phyloP scores from a whole-genome alignment of 2,888 invertebrate species.

The Choristoneura rosaceana region DNA sequence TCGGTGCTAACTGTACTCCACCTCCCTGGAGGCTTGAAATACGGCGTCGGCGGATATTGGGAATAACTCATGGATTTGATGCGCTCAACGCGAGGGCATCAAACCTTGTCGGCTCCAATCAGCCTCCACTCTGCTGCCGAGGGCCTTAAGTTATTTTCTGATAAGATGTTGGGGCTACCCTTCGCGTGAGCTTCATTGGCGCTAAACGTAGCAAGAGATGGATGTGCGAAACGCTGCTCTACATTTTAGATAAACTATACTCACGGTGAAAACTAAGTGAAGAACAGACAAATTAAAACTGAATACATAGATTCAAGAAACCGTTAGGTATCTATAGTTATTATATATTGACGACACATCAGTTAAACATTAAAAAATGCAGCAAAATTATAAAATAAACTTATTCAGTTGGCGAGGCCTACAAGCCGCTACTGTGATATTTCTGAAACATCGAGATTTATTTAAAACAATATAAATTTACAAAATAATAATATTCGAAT shows the following conservation, averaged over 20 bases:
- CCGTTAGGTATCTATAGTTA: no score
- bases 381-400: no score
- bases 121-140: slow-evolving; percentile 16
- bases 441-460: no score
- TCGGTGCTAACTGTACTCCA: slow-evolving; percentile 7
- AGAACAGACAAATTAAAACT: neutral
- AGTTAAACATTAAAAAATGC: no score
- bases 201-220: neutral
- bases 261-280: neutral
- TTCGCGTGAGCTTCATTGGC: neutral
- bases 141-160: slow-evolving; percentile 21
- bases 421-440: no score
- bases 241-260: neutral
- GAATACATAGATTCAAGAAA: no score
- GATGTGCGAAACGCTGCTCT: neutral
- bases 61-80: slow-evolving; percentile 68
- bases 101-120: slow-evolving; percentile 42
- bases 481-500: no score
- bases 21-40: slow-evolving; percentile 50
- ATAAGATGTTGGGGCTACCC: slow-evolving; percentile 12
- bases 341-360: no score
- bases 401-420: no score
- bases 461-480: no score
- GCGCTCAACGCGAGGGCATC: slow-evolving; percentile 44
- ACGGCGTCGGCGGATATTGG: slow-evolving; percentile 62